Conservation (phyloP, 2,113 vertebrate genomes). For the Ptilonorhynchus violaceus region DNA sequence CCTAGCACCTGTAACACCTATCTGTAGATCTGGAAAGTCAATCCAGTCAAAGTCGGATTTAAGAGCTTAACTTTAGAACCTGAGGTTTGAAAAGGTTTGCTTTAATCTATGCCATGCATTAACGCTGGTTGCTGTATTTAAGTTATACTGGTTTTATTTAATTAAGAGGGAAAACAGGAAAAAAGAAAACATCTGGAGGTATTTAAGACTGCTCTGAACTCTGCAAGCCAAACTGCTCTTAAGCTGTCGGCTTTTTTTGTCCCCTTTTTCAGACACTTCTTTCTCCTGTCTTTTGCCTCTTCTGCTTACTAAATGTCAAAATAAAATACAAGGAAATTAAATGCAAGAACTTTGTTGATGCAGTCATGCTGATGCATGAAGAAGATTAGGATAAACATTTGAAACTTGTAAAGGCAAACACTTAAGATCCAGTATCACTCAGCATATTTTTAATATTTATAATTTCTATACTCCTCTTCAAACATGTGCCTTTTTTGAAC, state of each 20-base stretch:
- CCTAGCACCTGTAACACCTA: constrained; percentile 39
- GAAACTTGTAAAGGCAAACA: not conserved
- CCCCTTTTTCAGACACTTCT: not conserved
- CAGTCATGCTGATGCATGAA: not conserved
- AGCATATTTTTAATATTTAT: not conserved
- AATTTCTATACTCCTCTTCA: not conserved
- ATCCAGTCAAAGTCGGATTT: constrained; percentile 19
- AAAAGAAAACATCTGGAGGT: constrained; percentile 65
- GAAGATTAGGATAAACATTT: not conserved
- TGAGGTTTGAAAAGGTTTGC: constrained; percentile 42
- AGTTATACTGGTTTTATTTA: constrained; percentile 67
- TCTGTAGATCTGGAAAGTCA: constrained; percentile 18
- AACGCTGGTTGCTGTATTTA: constrained; percentile 50
- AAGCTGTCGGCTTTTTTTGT: not conserved
- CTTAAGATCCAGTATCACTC: not conserved
- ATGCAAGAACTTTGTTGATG: not conserved
- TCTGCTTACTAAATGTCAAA: constrained; percentile 1
- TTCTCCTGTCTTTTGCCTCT: not conserved
- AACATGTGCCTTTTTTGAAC: not conserved
- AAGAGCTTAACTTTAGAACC: constrained; percentile 49
- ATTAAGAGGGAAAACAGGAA: constrained; percentile 61
- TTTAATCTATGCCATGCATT: constrained; percentile 57
- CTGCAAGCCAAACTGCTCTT: constrained; percentile 21
- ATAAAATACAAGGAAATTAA: constrained; percentile 18
- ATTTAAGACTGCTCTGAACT: constrained; percentile 57